phyloP scores from a whole-genome alignment of 1,140 invertebrate genomes.

The Hycleus cichorii region DNA sequence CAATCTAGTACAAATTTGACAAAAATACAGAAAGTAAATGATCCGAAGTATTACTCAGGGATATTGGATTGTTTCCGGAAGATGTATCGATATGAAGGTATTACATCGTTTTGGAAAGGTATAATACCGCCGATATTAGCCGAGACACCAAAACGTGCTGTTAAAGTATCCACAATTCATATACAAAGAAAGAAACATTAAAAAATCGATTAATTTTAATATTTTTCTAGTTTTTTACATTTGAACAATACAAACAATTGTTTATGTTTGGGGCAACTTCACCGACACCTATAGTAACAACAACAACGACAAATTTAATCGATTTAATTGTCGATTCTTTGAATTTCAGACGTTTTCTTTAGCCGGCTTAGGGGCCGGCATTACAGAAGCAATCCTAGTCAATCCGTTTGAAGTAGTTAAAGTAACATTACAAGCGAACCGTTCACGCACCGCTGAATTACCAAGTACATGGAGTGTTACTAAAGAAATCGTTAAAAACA shows the following conservation, averaged over 20 bases:
- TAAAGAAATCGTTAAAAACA: conserved; percentile 62
- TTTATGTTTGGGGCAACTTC: conserved; percentile 67
- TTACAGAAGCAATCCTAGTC: conserved; percentile 82
- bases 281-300: conserved; percentile 62
- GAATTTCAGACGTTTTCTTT: conserved; percentile 70
- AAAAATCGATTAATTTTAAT: conserved; percentile 11
- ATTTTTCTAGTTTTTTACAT: conserved; percentile 70
- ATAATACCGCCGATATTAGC: conserved; percentile 85
- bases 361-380: conserved; percentile 76
- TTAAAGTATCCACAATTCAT: conserved; percentile 53
- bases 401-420: conserved; percentile 96
- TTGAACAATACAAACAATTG: conserved; percentile 84
- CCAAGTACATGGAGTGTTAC: conserved; percentile 74
- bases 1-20: conserved; percentile 45
- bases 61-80: conserved; percentile 81
- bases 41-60: conserved; percentile 63
- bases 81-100: conserved; percentile 79
- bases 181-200: too few species aligned
- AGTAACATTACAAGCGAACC: conserved; percentile 72
- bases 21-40: conserved; percentile 19
- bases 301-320: not conserved
- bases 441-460: conserved; percentile 45
- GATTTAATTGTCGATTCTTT: not conserved
- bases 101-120: conserved; percentile 82
- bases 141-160: conserved; percentile 91